Base-by-base conservation (phyloP, 1,140 invertebrate genomes). In the Mamestra configurata region DNA sequence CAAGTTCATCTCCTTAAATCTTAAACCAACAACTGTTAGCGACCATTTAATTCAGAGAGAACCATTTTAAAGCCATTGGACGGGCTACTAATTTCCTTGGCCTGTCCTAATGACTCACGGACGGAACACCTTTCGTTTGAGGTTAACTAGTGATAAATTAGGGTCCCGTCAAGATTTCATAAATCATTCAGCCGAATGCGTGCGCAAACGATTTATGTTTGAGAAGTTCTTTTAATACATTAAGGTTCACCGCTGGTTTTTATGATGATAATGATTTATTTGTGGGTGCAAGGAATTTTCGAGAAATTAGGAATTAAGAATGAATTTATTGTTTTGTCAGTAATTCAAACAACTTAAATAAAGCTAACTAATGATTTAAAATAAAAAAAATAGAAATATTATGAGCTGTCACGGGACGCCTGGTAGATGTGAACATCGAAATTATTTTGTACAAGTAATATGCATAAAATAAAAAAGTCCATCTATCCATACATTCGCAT, bases 81-180 rank as follows among this genome's bases (percentile, higher is more conserved):
- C 15, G 49, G 66, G 43, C 22, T 24, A n/a, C 20, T 70, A 49
- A 70, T 70, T 70, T 6, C 10, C 13, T 15, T 24, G 40, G 40
- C 40, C 2, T n/a, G 66, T 46, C 15, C 20, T 49, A 49, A 70
- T 70, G 24, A 49, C 40, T 46, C 40, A 27, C 66, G 22, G 10
- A n/a, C 20, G 11, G 18, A 64, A 46, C 66, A 70, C 66, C 66
- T 70, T 70, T 35, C 59, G 59, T 37, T 61, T 18, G 11, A 46
- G 40, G 66, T 70, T 70, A 43, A 22, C 66, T 1, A 10, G 22
- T 22, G 66, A 70, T 70, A 46, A 70, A 70, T 70, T 43, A 49
- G 40, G 66, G 66, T 49, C 10, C 13, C 40, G 40, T 43, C 59
- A 61, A 49, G 40, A 70, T 70, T 70, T 70, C 66, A 70, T 70